Evolutionary conservation across 2,888 invertebrate species (phyloP), one percentile per base, ranked within the genome.

Genomic region (Drosophila kuntzei): DNA sequence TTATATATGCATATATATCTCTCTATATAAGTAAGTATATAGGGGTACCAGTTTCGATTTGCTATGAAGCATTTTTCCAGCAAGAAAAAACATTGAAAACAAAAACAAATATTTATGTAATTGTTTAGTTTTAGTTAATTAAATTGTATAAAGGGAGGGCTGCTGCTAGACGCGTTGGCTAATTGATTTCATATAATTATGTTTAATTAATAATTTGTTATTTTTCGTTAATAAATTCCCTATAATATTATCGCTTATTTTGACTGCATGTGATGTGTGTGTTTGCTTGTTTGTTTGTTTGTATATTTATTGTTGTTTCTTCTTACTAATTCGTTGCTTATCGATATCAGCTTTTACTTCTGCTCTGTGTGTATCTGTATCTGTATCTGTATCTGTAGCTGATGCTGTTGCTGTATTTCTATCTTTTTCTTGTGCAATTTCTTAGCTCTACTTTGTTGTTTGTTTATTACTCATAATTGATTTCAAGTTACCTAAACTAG

Each of bases 311-410:
- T 76, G 32, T 41, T 61, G 14, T 53, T 60, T 66, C 64, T 44
- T 69, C 74, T 63, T 73, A 66, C 76, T 84, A 79, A 74, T 85
- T 87, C 81, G 81, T 83, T 89, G 87, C 78, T 62, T 85, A n/a
- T 71, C 76, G 76, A 81, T 75, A 58, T 61, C 68, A 67, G 47
- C 67, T 69, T 34, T 66, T 59, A 51, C 22, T 51, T 50, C 54
- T 20, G 29, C 34, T 57, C 36, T 57, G 36, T 32, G 44, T 71
- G 16, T 54, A 37, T 41, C 43, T 49, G 20, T 53, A 54, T 53
- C 49, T 53, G 22, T 53, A 54, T 53, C 49, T 53, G 22, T 41
- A 3, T 25, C 25, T 25, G 25, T 46, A 55, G 59, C 47, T 70
- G 53, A 49, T 44, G 32, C 29, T 59, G 54, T 36, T 18, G 50